Base-by-base conservation (phyloP, 2,797 vertebrate species). In the Megalops cyprinoides region DNA sequence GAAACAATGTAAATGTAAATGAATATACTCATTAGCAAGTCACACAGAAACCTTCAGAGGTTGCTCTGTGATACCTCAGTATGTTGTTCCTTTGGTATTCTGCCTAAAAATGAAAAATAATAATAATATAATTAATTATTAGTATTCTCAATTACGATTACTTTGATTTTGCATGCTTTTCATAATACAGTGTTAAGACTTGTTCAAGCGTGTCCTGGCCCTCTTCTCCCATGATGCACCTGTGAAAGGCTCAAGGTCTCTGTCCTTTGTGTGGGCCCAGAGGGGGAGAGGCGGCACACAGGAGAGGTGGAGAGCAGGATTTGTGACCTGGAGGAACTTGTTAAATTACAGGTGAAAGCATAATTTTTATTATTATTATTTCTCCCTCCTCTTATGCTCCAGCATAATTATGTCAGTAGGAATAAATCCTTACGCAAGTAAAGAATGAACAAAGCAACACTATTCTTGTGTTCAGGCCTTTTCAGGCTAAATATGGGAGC, bases 1-100 rank as follows among this genome's bases (percentile, higher is more conserved):
- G 98, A 98, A 99, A 99, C 97, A 98, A 98, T 99, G 97, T 98
- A 98, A 98, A 99, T 98, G 97, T 97, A 99, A 99, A 99, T 99
- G 98, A 98, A 99, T 97, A 98, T 97, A 97, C 98, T 99, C 98
- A 99, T 99, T 99, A 98, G 97, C 96, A 94, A 97, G 96, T 97
- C 95, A 95, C 96, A 96, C 96, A 95, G 96, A 98, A 97, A 96
- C 96, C 96, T 95, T 95, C 95, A 95, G 94, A 71, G 67, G 67
- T 44, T 91, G 88, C 92, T 88, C 93, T 93, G 94, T 95, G 93
- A 93, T 93, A 94, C 95, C 95, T 95, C 93, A 87, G 93, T 94
- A 95, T 95, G 92, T 93, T 95, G 94, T 95, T 96, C 95, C 94
- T 95, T 92, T 88, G 92, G 79, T 94, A 95, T 95, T 95, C 92